Evolutionary conservation across 2,113 vertebrate genomes (phyloP).

Genomic region (Amblyopsis rosae): DNA sequence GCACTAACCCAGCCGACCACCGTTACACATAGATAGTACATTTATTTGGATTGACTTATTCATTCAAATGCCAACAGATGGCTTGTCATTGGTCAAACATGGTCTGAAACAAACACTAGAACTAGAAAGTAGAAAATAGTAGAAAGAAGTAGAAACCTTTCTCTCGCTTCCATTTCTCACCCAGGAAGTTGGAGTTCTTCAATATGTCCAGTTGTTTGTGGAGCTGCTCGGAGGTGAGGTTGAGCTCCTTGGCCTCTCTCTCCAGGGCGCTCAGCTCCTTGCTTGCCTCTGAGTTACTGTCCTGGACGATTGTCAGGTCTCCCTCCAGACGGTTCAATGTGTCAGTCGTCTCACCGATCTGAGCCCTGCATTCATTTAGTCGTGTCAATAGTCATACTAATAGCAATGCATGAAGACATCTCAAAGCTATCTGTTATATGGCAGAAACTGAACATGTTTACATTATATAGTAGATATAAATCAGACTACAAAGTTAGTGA

Average conservation of each 20-base stretch:
- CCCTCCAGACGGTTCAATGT: conserved; percentile 86
- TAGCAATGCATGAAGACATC: neutral
- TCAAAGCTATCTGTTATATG: neutral
- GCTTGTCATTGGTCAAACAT: too few relatives aligned
- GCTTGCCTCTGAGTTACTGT: conserved; percentile 89
- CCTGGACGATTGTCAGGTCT: conserved; percentile 86
- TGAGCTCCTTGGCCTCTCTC: conserved; percentile 83
- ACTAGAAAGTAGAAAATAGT: too few relatives aligned
- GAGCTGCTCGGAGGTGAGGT: conserved; percentile 85
- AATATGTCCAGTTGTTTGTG: conserved; percentile 84
- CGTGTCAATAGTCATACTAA: neutral
- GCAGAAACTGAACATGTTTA: neutral
- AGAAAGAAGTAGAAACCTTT: neutral
- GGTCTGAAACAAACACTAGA: too few relatives aligned
- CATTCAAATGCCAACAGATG: too few relatives aligned
- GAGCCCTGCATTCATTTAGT: conserved; percentile 66
- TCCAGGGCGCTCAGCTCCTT: conserved; percentile 85
- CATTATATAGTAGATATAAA: neutral
- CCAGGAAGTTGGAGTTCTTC: conserved; percentile 94
- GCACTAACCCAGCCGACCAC: too few relatives aligned
- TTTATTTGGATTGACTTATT: too few relatives aligned
- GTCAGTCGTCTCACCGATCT: conserved; percentile 87
- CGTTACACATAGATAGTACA: too few relatives aligned
- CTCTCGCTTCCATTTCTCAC: conserved; percentile 67
- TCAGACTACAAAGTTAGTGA: neutral